phyloP scores from a whole-genome alignment of 2,888 invertebrate genomes.

The Campoplex nolae region DNA sequence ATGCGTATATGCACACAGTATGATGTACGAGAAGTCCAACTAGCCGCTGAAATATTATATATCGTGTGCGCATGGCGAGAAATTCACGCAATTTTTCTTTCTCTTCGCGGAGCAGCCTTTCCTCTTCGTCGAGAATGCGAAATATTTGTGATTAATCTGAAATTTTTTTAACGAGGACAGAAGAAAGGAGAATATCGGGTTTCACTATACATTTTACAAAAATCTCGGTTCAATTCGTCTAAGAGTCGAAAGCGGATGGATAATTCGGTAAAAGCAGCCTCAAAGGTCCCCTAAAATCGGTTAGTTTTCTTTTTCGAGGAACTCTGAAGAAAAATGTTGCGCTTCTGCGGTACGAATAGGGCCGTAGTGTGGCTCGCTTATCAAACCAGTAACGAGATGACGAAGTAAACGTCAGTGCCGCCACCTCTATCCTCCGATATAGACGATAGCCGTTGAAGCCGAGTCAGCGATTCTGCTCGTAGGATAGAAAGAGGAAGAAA shows the following conservation, averaged over 20 bases:
- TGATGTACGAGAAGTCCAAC: slow-evolving; percentile 45
- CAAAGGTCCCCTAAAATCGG: neutral
- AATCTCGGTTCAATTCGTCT: neutral
- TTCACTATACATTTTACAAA: neutral
- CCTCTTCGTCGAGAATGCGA: slow-evolving; percentile 52
- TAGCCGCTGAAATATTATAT: slow-evolving; percentile 51
- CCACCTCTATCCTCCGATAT: slow-evolving; percentile 3
- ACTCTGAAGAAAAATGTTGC: neutral
- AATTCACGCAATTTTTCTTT: slow-evolving; percentile 8
- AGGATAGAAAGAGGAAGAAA: slow-evolving; percentile 19
- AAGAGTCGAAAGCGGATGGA: neutral
- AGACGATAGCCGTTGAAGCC: slow-evolving; percentile 47
- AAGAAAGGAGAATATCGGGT: neutral
- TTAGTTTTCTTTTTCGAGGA: neutral
- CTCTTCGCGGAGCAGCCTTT: neutral
- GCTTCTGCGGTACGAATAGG: neutral
- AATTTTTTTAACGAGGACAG: neutral
- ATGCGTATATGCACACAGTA: slow-evolving; percentile 15
- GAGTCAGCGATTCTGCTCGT: slow-evolving; percentile 20
- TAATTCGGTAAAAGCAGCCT: neutral
- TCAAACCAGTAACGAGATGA: slow-evolving; percentile 52
- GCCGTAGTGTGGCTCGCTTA: neutral
- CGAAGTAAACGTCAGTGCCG: slow-evolving; percentile 39
- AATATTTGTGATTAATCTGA: slow-evolving; percentile 64
- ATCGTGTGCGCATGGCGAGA: neutral